Evolutionary conservation across 2,797 vertebrate species (phyloP).

Genomic region (Pseudomugil tenellus): DNA sequence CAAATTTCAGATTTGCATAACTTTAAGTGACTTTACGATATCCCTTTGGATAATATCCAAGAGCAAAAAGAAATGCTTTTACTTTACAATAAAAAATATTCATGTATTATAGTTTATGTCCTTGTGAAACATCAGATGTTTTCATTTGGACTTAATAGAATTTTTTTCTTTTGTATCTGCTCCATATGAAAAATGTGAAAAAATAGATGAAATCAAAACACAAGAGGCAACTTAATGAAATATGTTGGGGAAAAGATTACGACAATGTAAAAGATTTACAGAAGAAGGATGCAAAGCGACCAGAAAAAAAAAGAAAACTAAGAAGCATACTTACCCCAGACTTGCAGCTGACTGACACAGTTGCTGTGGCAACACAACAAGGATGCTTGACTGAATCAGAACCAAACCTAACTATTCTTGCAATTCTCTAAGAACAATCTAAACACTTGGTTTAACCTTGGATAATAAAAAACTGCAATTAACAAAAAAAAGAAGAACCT

Average conservation of each 20-base stretch:
- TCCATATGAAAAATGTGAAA: too few relatives aligned
- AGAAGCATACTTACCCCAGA: conserved; percentile 73
- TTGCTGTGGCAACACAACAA: conserved; percentile 74
- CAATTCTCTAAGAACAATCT: neutral
- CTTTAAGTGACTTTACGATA: neutral
- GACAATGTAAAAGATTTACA: neutral
- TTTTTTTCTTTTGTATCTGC: too few relatives aligned
- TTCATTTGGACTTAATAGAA: too few relatives aligned
- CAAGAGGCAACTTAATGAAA: neutral
- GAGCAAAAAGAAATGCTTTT: neutral
- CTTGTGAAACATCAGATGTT: too few relatives aligned
- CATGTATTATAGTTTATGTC: too few relatives aligned
- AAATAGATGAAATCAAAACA: conserved; percentile 7
- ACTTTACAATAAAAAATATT: too few relatives aligned
- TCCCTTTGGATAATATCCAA: neutral
- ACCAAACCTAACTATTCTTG: conserved; percentile 28
- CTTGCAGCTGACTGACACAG: conserved; percentile 53
- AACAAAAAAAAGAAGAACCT: neutral
- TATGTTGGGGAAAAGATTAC: neutral
- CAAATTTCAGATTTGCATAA: neutral
- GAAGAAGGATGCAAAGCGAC: neutral
- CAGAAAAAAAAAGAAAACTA: conserved; percentile 20
- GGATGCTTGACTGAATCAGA: conserved; percentile 66
- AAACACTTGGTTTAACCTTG: conserved; percentile 3
- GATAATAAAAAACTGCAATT: neutral